These are phyloP conservation scores for Dermochelys coriacea DNA, from an alignment of 2,797 vertebrate species.

Conservation along the genomic window DNA sequence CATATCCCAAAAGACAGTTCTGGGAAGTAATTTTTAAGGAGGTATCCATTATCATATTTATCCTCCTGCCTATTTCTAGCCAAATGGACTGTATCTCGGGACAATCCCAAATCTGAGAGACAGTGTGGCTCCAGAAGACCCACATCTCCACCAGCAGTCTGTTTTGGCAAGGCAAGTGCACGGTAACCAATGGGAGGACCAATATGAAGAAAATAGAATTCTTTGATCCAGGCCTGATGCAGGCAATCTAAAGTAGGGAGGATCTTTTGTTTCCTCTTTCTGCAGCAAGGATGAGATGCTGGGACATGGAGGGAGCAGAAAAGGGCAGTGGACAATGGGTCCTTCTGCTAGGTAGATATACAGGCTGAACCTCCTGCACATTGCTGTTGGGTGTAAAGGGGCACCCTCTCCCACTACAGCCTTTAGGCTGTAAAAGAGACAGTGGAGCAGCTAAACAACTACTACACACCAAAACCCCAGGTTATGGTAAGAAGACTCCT, in stretches of 20 bases:
- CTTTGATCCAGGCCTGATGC: not conserved
- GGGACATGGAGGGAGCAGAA: not conserved
- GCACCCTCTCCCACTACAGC: not conserved
- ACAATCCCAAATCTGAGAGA: not conserved
- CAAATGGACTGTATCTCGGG: not conserved
- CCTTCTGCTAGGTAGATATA: not conserved
- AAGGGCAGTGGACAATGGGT: not conserved
- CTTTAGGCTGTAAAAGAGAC: not conserved
- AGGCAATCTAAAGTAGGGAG: not conserved
- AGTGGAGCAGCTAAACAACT: not conserved
- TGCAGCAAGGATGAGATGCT: not conserved
- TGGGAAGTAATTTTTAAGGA: not conserved
- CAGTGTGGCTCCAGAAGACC: not conserved
- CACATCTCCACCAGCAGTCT: not conserved
- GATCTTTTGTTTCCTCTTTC: not conserved
- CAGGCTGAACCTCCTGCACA: not conserved
- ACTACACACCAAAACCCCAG: not conserved
- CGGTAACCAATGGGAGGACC: not conserved
- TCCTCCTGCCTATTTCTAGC: not conserved
- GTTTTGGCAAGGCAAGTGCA: not conserved
- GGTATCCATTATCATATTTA: not conserved
- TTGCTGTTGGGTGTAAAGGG: not conserved
- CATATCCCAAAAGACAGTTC: not conserved
- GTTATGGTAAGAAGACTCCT: not conserved
- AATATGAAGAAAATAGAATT: not conserved